These are phyloP conservation scores for Eurytoma adleriae DNA, from an alignment of 2,888 invertebrate species.

Conservation along the genomic window DNA sequence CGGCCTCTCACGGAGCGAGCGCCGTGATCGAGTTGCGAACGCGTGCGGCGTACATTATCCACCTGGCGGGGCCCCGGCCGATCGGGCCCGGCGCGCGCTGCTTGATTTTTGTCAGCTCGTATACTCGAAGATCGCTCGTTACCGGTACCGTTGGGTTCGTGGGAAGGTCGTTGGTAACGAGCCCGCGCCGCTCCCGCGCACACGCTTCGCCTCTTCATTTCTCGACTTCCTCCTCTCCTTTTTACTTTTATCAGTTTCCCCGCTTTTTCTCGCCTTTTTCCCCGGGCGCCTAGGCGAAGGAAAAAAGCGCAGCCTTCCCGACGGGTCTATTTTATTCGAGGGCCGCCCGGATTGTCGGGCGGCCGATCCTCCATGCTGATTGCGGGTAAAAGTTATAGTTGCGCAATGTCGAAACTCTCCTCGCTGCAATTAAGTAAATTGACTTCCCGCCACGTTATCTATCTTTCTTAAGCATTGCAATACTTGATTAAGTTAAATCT, in stretches of 20 bases:
- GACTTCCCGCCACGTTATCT: constrained; percentile 43
- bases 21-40: constrained; percentile 41
- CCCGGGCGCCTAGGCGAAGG: not conserved
- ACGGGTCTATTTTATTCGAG: constrained; percentile 44
- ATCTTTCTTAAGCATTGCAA: constrained; percentile 35
- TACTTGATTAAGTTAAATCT: constrained; percentile 45
- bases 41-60: constrained; percentile 59
- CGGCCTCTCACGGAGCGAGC: not conserved
- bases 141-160: constrained; percentile 61
- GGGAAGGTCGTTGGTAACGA: constrained; percentile 62
- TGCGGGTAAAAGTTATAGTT: constrained; percentile 52
- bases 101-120: constrained; percentile 63
- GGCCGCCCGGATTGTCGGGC: not conserved
- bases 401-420: constrained; percentile 35
- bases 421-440: constrained; percentile 51
- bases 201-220: constrained; percentile 39
- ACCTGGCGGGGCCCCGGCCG: constrained; percentile 56
- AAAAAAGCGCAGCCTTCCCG: constrained; percentile 44
- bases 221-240: constrained; percentile 12
- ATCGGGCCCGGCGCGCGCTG: constrained; percentile 27
- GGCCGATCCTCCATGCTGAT: constrained; percentile 41
- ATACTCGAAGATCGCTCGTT: constrained; percentile 59
- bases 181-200: constrained; percentile 22
- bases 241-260: not conserved
- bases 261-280: not conserved